A percentile compares a stretch with the other conserved stretches of the same genome.
phyloP scores from a whole-genome alignment of 1,140 invertebrate species.

The Vanessa tameamea region DNA sequence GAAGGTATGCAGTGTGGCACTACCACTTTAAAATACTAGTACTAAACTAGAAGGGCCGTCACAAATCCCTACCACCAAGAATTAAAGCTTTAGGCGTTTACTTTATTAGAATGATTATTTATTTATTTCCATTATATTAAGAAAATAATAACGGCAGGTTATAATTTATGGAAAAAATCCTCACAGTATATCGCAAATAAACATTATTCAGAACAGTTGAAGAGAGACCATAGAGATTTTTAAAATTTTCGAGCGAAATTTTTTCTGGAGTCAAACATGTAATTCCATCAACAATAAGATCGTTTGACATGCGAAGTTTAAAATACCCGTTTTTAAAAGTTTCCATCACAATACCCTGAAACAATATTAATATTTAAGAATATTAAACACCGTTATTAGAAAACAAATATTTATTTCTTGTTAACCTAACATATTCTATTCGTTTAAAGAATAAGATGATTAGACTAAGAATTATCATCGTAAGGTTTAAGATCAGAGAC shows the following conservation, averaged over 20 bases:
- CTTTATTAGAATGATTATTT: no score
- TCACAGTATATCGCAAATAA: slow-evolving; percentile 58
- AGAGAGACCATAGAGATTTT: slow-evolving; percentile 58
- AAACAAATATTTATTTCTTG: no score
- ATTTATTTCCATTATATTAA: neutral
- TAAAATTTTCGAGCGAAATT: slow-evolving; percentile 56
- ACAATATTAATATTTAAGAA: slow-evolving; percentile 18
- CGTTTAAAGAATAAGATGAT: no score
- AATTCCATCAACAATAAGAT: slow-evolving; percentile 61
- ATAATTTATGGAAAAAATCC: slow-evolving; percentile 1
- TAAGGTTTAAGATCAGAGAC: no score
- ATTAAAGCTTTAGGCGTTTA: no score
- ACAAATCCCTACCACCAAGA: no score
- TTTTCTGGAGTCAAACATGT: slow-evolving; percentile 60
- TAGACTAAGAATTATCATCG: no score
- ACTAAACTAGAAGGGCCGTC: no score
- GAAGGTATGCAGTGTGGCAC: no score
- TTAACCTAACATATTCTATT: no score
- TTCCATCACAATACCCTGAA: slow-evolving; percentile 66
- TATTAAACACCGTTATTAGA: neutral
- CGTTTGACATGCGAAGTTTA: slow-evolving; percentile 61
- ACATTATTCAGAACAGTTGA: slow-evolving; percentile 62
- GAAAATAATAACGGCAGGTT: neutral
- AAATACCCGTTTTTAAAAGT: slow-evolving; percentile 71
- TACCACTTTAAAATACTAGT: no score